These are phyloP conservation scores for Panagrolaimus sp. DNA, from an alignment of 1,140 invertebrate species.

Conservation along the genomic window DNA sequence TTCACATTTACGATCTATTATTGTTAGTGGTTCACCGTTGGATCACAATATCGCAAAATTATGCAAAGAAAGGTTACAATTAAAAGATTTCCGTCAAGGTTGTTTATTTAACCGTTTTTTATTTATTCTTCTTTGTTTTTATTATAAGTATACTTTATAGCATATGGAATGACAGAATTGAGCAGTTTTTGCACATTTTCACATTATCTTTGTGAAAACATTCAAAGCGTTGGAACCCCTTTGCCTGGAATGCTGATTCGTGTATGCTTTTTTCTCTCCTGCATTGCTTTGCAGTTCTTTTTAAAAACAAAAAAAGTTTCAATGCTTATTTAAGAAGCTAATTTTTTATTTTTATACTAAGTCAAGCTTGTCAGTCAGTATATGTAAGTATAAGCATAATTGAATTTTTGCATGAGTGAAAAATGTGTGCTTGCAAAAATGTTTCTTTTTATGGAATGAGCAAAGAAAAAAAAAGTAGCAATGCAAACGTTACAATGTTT, in stretches of 20 bases:
- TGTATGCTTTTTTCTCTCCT: conserved; percentile 58
- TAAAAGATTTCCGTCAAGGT: conserved; percentile 45
- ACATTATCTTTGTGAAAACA: conserved; percentile 46
- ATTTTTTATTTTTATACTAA: no score
- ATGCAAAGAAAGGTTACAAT: conserved; percentile 24
- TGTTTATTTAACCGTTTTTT: not conserved
- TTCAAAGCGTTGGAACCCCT: conserved; percentile 67
- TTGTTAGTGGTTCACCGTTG: conserved; percentile 36
- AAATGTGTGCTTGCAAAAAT: no score
- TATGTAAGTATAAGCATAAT: no score
- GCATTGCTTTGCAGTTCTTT: no score
- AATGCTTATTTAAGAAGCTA: no score
- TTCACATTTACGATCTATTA: conserved; percentile 30
- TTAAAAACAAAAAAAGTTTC: no score
- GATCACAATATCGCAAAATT: conserved; percentile 32
- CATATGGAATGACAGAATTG: conserved; percentile 62
- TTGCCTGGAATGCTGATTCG: conserved; percentile 68
- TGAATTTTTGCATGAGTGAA: no score
- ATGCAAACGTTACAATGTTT: no score
- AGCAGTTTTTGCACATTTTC: conserved; percentile 57
- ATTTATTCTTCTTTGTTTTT: not conserved
- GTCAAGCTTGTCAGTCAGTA: no score
- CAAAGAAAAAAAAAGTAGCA: no score
- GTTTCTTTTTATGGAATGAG: no score
- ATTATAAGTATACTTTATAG: conserved; percentile 42